These are phyloP conservation scores for Shargacucullia verbasci DNA, from an alignment of 2,888 invertebrate species.

Conservation along the genomic window DNA sequence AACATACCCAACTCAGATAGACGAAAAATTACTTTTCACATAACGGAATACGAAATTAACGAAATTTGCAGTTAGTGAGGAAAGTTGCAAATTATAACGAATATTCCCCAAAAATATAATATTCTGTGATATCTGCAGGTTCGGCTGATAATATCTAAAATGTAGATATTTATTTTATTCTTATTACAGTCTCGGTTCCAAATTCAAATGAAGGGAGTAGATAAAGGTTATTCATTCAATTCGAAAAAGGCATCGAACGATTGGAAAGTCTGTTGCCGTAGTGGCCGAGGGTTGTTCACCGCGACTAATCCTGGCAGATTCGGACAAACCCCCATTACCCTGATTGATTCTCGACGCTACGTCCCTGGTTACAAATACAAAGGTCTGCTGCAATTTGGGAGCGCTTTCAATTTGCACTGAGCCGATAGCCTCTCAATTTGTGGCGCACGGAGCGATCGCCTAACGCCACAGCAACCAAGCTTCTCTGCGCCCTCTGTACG, in stretches of 20 bases:
- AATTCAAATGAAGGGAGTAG: conserved; percentile 46
- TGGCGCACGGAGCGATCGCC: conserved; percentile 66
- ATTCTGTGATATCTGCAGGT: conserved; percentile 15
- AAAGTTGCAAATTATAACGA: conserved; percentile 41
- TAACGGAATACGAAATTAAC: conserved; percentile 48
- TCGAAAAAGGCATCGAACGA: conserved; percentile 69
- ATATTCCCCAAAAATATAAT: conserved; percentile 26
- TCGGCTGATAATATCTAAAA: conserved; percentile 23
- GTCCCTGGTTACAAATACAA: conserved; percentile 83
- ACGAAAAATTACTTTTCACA: conserved; percentile 33
- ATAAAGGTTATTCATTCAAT: conserved; percentile 71
- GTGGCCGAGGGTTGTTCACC: conserved; percentile 67
- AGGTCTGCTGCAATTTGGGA: conserved; percentile 82
- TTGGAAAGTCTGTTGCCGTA: conserved; percentile 69
- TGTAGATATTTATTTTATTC: conserved; percentile 32
- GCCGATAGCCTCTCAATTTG: conserved; percentile 80
- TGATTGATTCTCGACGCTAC: conserved; percentile 84
- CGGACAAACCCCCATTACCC: conserved; percentile 83
- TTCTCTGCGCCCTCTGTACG: conserved; percentile 27
- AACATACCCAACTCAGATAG: conserved; percentile 22
- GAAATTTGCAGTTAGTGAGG: conserved; percentile 37
- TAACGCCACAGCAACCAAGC: conserved; percentile 43
- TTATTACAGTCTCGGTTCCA: conserved; percentile 38
- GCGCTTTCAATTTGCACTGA: conserved; percentile 85
- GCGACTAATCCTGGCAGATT: conserved; percentile 82